Percentiles rank a stretch among this genome's conserved stretches.
Conservation (phyloP, 2,797 vertebrate species). For the Labeo calbasu region DNA sequence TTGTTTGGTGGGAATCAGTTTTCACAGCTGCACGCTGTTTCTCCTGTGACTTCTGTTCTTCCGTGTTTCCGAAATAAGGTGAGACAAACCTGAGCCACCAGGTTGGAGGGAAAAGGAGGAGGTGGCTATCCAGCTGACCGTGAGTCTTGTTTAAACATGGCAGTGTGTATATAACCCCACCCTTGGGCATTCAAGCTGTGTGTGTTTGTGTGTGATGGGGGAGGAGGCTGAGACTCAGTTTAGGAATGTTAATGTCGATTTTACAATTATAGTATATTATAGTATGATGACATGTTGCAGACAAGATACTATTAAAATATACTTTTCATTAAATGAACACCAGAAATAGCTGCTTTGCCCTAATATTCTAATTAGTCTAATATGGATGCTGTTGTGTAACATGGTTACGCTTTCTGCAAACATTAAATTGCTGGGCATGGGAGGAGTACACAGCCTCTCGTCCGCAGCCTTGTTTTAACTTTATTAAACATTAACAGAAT, state of each 20-base stretch:
- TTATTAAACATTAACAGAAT: slow-evolving; percentile 26
- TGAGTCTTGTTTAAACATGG: slow-evolving; percentile 34
- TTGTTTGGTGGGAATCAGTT: neutral
- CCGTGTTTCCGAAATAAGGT: slow-evolving; percentile 21
- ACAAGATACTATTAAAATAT: neutral
- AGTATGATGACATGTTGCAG: neutral
- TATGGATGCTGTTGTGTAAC: slow-evolving; percentile 5
- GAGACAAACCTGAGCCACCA: slow-evolving; percentile 34
- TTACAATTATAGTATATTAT: neutral
- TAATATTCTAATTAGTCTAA: neutral
- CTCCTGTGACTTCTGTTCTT: slow-evolving; percentile 20
- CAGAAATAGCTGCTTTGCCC: neutral
- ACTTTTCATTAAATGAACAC: neutral
- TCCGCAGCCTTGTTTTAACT: neutral
- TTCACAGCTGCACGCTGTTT: slow-evolving; percentile 4
- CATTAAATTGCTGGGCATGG: neutral
- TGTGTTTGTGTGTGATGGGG: neutral
- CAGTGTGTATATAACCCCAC: slow-evolving; percentile 40
- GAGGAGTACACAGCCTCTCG: slow-evolving; percentile 19
- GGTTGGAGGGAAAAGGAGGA: slow-evolving; percentile 21
- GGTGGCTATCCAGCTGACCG: slow-evolving; percentile 32
- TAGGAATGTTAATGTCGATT: slow-evolving; percentile 40
- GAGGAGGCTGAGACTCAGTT: slow-evolving; percentile 11
- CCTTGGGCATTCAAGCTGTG: slow-evolving; percentile 34
- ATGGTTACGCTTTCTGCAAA: slow-evolving; percentile 3